Base-by-base conservation (phyloP, 92 coral and sea anemone genomes). In the Ricordea florida region DNA sequence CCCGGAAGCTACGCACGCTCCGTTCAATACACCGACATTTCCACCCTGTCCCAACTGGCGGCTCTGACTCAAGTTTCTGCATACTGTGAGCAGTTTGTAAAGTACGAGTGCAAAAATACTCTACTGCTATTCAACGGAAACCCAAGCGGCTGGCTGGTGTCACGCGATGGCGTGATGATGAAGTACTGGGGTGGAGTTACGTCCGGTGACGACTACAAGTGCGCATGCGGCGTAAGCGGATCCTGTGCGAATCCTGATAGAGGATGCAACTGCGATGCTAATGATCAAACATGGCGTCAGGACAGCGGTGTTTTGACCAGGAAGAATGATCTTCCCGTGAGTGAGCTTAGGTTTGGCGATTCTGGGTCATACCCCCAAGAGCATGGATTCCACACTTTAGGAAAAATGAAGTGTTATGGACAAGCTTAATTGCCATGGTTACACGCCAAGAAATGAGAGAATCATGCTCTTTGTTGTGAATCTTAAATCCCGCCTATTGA, bases 181-280 rank as follows among this genome's bases (percentile, higher is more conserved):
- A 56, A 37, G 6, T 56, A 56, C 20, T 56, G 62, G 62, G 62
- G 62, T 27, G 62, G 62, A 23, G 62, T 42, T 25, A 56, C 41
- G n/a, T 42, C 42, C 8, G n/a, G 1, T 56, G 62, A 56, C 36
- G 29, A 37, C 18, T 56, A 55, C 37, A 55, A 26, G n/a, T 85
- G 90, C 45, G 82, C 86, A 14, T 85, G 90, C 43, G 90, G 90
- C 31, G 18, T 79, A 22, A 56, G 36, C 28, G 63, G 72, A 22
- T 56, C 90, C 23, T 85, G 90, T 57, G 67, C 70, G 18, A 65
- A 82, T 24, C 66, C 38, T 62, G 74, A 65, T 41, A 51, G 70
- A 20, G 80, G 28, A 17, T 85, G 90, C 30, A 85, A 85, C 70
- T 85, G 90, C 35, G 90, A 85, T 52, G 55, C 67, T 0, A 55